Conservation (phyloP, 2,113 vertebrate genomes). For the Phyllostomus hastatus region DNA sequence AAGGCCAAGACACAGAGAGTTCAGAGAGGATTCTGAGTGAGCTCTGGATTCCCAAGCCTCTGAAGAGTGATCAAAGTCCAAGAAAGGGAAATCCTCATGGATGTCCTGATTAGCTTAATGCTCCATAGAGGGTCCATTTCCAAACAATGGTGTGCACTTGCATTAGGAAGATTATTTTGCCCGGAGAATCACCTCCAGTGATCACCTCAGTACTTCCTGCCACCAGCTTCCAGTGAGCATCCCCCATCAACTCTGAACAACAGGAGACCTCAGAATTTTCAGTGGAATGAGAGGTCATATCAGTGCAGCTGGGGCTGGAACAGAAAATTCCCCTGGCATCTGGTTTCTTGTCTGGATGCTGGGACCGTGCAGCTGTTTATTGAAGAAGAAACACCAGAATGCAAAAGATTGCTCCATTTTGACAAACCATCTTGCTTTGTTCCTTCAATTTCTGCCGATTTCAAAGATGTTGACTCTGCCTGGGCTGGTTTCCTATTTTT, state of each 20-base stretch:
- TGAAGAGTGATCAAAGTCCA: background rate
- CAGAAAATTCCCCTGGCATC: background rate
- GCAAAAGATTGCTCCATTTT: background rate
- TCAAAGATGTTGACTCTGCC: background rate
- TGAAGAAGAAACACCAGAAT: background rate
- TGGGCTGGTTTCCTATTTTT: background rate
- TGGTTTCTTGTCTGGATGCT: background rate
- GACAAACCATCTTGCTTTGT: background rate
- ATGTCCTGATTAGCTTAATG: background rate
- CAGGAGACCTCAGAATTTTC: background rate
- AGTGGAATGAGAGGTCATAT: background rate
- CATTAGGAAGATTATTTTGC: background rate
- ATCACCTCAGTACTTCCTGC: background rate
- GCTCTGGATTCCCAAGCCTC: background rate
- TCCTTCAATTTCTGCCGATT: background rate
- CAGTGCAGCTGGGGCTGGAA: background rate
- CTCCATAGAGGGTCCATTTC: background rate
- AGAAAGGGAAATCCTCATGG: background rate
- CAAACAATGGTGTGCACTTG: background rate
- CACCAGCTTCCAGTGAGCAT: background rate
- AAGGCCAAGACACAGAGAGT: background rate
- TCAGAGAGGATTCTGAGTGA: background rate
- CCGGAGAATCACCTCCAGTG: background rate
- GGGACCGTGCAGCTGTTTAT: background rate
- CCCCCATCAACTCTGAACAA: background rate